A percentile compares a stretch with the other conserved stretches of the same genome.
Conservation (phyloP, 2,888 invertebrate species). For the Cheilosia grossa region DNA sequence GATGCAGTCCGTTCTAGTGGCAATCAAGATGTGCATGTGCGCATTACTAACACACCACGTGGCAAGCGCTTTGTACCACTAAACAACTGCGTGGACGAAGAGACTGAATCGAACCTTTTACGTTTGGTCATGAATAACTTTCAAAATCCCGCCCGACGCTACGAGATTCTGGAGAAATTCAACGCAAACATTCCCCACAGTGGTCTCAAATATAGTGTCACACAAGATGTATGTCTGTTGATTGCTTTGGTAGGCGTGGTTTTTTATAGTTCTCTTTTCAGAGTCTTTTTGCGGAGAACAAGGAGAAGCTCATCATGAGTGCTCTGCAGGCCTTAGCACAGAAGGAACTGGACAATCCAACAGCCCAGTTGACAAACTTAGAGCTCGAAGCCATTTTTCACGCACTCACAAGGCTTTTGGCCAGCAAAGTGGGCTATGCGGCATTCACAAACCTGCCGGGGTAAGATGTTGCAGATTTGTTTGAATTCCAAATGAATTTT, state of each 20-base stretch:
- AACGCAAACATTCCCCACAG: slow-evolving; percentile 99
- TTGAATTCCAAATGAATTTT: not conserved
- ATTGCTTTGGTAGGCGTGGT: not conserved
- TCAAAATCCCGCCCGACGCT: slow-evolving; percentile 84
- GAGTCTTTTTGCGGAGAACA: slow-evolving; percentile 98
- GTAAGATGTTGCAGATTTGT: slow-evolving; percentile 83
- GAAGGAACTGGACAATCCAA: slow-evolving; percentile 87
- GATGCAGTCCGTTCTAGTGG: slow-evolving; percentile 99
- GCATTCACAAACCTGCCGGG: slow-evolving; percentile 95
- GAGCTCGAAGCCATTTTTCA: slow-evolving; percentile 98
- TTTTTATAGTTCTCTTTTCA: slow-evolving; percentile 83
- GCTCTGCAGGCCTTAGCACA: slow-evolving; percentile 93
- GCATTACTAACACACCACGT: slow-evolving; percentile 92
- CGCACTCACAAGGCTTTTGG: slow-evolving; percentile 94
- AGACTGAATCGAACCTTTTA: slow-evolving; percentile 94
- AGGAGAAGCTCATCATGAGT: slow-evolving; percentile 96
- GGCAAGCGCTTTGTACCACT: slow-evolving; percentile 95
- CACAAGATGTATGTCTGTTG: slow-evolving; percentile 92
- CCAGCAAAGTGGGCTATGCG: slow-evolving; percentile 98
- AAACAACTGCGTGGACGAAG: slow-evolving; percentile 96
- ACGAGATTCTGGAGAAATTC: slow-evolving; percentile 95
- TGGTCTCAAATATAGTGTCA: slow-evolving; percentile 97
- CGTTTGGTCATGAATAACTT: slow-evolving; percentile 85
- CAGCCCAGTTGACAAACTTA: slow-evolving; percentile 85
- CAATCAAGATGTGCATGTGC: slow-evolving; percentile 97